Percentiles rank a stretch among this genome's conserved stretches.
Conservation (phyloP, 2,797 vertebrate species). For the Coluber constrictor region DNA sequence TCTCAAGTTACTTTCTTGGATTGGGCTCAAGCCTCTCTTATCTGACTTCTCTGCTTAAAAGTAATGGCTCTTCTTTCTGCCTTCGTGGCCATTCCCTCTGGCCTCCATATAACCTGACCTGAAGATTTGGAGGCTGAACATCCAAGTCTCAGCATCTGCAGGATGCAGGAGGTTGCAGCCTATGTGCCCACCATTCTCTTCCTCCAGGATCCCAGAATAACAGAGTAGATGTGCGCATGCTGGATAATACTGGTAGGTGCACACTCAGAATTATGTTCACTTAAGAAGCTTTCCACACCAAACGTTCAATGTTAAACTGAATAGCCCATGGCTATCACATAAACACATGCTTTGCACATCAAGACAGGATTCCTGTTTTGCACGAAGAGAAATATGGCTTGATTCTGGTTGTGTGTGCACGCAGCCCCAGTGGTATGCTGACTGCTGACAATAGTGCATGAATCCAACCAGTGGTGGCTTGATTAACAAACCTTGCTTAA, state of each 20-base stretch:
- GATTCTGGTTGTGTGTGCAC: neutral
- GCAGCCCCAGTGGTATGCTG: neutral
- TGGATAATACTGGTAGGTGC: neutral
- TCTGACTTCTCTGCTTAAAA: neutral
- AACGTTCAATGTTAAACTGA: neutral
- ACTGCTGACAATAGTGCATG: neutral
- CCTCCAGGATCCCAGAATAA: neutral
- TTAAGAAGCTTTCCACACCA: neutral
- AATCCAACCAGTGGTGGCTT: neutral
- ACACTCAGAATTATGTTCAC: neutral
- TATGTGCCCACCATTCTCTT: neutral
- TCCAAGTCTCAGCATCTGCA: neutral
- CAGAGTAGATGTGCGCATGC: neutral
- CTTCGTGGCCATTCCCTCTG: neutral
- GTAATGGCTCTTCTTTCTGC: neutral
- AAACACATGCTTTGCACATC: neutral
- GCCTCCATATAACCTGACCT: neutral
- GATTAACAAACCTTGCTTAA: neutral
- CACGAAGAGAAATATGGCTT: neutral
- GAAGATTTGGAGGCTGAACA: neutral
- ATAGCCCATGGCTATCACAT: neutral
- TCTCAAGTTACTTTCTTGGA: neutral
- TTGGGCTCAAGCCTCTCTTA: neutral
- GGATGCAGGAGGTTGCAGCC: neutral
- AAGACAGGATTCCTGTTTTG: neutral